Evolutionary conservation across 2,797 vertebrate genomes (phyloP).

Genomic region (Acestrorhynchus altus): DNA sequence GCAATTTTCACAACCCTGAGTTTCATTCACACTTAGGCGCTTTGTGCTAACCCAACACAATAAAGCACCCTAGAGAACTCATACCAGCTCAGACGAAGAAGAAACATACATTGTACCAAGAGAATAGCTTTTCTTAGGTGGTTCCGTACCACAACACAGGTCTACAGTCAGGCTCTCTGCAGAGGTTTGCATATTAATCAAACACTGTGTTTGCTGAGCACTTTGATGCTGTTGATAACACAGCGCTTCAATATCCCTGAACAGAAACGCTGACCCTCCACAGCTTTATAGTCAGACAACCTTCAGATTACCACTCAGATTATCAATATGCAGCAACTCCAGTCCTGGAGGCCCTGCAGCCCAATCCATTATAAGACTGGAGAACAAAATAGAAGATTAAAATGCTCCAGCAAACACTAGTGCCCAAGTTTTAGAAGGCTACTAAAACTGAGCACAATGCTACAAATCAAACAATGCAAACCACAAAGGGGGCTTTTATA

Average conservation of each 20-base stretch:
- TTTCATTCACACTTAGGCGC: conserved; percentile 44
- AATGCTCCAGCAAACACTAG: no score
- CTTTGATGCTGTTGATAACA: background rate
- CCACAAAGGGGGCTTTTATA: no score
- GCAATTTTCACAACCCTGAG: conserved; percentile 37
- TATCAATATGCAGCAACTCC: background rate
- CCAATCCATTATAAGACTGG: background rate
- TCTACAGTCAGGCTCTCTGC: background rate
- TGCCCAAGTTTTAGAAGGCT: no score
- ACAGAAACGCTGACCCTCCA: background rate
- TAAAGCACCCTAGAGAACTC: background rate
- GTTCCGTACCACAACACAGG: no score
- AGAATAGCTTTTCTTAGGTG: background rate
- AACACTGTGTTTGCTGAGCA: background rate
- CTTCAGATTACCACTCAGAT: background rate
- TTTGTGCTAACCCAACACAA: conserved; percentile 12
- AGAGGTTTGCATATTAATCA: conserved; percentile 6
- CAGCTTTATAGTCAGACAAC: background rate
- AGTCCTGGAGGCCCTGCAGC: background rate
- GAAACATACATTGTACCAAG: background rate
- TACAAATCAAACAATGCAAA: no score
- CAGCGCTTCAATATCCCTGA: background rate
- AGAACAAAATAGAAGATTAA: no score
- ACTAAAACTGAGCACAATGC: no score
- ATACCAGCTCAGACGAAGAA: background rate